These are phyloP conservation scores for Bradypodion ventrale DNA, from an alignment of 2,797 vertebrate species.

Conservation along the genomic window DNA sequence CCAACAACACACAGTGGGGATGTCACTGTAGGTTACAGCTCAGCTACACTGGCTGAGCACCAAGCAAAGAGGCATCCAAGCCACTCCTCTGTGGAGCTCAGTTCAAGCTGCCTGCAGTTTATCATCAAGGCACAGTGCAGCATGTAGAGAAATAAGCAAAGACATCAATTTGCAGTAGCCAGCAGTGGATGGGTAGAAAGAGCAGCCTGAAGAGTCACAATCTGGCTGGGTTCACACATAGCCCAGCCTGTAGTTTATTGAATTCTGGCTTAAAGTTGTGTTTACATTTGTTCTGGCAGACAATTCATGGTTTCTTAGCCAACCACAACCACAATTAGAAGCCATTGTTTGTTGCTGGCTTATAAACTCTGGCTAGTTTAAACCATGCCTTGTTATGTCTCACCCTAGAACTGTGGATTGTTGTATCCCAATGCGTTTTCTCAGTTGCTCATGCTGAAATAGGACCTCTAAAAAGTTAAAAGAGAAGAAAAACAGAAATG, in stretches of 20 bases:
- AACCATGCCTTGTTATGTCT: not conserved
- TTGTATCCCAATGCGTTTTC: not conserved
- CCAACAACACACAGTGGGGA: constrained; percentile 33
- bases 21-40: constrained; percentile 18
- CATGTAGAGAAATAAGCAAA: not conserved
- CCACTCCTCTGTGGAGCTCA: constrained; percentile 3
- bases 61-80: constrained; percentile 28
- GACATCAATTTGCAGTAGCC: not conserved
- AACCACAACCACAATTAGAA: not conserved
- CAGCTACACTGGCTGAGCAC: constrained; percentile 23
- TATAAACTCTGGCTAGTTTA: not conserved
- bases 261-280: not conserved
- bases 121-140: not conserved
- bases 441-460: not conserved
- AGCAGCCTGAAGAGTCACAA: not conserved
- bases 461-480: not conserved
- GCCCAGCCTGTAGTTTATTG: not conserved
- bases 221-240: not conserved
- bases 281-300: not conserved
- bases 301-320: not conserved
- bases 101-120: constrained; percentile 29
- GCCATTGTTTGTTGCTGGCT: not conserved
- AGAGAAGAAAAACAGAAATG: not conserved
- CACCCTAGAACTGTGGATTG: not conserved
- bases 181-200: not conserved